Percentiles rank a stretch among this genome's conserved stretches.
Evolutionary conservation across 2,113 vertebrate genomes (phyloP).

Genomic region (Callocephalon fimbriatum): DNA sequence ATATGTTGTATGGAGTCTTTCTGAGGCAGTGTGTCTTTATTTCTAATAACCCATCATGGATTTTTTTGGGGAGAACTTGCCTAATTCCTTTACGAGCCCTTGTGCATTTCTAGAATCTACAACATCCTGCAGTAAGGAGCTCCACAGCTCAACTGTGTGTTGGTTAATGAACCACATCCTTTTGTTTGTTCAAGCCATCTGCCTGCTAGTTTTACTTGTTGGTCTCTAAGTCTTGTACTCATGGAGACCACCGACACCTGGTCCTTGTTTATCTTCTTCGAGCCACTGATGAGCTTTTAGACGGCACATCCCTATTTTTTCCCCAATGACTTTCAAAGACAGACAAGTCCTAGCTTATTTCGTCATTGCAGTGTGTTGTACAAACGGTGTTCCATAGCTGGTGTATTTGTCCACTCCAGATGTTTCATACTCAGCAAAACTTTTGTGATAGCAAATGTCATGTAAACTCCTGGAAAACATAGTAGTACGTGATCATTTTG

Average conservation of each 20-base stretch:
- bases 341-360: neutral
- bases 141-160: neutral
- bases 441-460: neutral
- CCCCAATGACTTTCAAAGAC: neutral
- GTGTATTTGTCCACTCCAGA: neutral
- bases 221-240: conserved; percentile 20
- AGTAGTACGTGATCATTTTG: neutral
- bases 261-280: conserved; percentile 37
- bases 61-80: neutral
- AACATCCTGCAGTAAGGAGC: neutral
- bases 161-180: conserved; percentile 31
- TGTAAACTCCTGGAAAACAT: neutral
- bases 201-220: conserved; percentile 36
- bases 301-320: neutral
- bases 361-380: neutral
- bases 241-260: neutral
- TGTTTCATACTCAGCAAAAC: neutral
- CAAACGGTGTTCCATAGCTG: neutral
- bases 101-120: neutral
- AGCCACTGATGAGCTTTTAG: neutral
- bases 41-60: neutral
- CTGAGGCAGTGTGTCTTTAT: neutral
- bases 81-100: neutral
- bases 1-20: neutral
- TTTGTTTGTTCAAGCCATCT: conserved; percentile 28